Evolutionary conservation across 2,888 invertebrate species (phyloP), one percentile per base, ranked within the genome.

Genomic region (Scelioninae gen. 2): DNA sequence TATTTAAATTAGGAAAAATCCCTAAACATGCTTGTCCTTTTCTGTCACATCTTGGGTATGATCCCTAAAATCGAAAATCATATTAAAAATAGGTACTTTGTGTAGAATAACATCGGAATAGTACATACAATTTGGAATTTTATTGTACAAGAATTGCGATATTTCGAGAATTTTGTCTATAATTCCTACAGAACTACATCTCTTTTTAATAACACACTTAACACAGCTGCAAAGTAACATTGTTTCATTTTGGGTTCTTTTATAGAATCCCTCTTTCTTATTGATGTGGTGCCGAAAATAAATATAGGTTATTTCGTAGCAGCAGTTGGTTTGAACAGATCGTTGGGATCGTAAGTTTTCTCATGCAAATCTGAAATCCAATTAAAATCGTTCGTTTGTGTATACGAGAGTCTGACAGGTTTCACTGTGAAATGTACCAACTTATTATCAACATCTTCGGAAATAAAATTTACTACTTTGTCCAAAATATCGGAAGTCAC

Each of bases 21-120:
- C 81, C 80, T 0, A 86, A 75, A 35, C 83, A 83, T 13, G 80
- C 76, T 4, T 63, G 74, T 1, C 84, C 83, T 7, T 73, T 69
- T n/a, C n/a, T 74, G 0, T 25, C 45, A 0, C 73, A 76, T 50
- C 77, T 80, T 74, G 31, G 0, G 83, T 80, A 5, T 80, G 76
- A 37, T 85, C 86, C 0, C 85, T 79, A 10, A 85, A 77, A 48
- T 85, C 83, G 16, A 86, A 86, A 0, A 83, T 75, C 6, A 85
- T 81, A 37, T 83, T 82, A 80, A 84, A 82, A 5, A 86, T 31
- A 0, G 78, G 80, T 0, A 86, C 76, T 31, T 83, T 83, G 1
- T 81, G 76, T 4, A 86, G 18, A 25, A 86, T 81, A 1, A 84
- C 80, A 19, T 84, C 81, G 0, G 79, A 78, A 11, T 85, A 84